Conservation (phyloP, 2,888 invertebrate genomes). For the Steinernema hermaphroditum region DNA sequence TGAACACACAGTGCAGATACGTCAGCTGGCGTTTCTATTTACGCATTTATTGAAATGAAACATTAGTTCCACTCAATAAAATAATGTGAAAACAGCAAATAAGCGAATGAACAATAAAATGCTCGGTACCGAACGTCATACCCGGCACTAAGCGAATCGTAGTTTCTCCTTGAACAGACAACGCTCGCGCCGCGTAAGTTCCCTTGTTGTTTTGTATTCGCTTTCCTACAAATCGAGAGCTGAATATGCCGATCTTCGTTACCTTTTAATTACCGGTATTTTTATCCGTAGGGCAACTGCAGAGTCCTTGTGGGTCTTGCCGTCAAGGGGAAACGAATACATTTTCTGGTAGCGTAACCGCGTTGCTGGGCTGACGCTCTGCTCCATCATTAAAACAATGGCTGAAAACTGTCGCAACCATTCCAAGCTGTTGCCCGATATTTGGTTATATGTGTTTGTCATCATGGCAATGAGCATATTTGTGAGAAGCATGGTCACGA, state of each 20-base stretch:
- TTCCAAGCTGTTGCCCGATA: conserved; percentile 93
- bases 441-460: conserved; percentile 98
- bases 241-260: too few species aligned
- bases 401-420: conserved; percentile 98
- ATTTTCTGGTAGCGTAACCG: conserved; percentile 81
- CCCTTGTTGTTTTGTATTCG: conserved; percentile 3
- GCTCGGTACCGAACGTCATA: neutral
- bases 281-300: conserved; percentile 16
- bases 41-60: neutral
- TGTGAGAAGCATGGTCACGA: conserved; percentile 88
- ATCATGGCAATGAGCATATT: conserved; percentile 79
- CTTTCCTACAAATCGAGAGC: neutral
- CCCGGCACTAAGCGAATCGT: neutral
- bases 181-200: neutral
- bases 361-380: conserved; percentile 88
- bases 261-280: conserved; percentile 1
- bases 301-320: conserved; percentile 44
- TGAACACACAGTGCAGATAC: neutral
- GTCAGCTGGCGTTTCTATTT: neutral
- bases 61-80: neutral
- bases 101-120: neutral
- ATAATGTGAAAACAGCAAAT: neutral
- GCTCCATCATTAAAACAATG: conserved; percentile 91
- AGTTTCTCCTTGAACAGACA: conserved; percentile 8
- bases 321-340: conserved; percentile 82